Base-by-base conservation (phyloP, 1,140 invertebrate genomes). In the Anadara kagoshimensis region DNA sequence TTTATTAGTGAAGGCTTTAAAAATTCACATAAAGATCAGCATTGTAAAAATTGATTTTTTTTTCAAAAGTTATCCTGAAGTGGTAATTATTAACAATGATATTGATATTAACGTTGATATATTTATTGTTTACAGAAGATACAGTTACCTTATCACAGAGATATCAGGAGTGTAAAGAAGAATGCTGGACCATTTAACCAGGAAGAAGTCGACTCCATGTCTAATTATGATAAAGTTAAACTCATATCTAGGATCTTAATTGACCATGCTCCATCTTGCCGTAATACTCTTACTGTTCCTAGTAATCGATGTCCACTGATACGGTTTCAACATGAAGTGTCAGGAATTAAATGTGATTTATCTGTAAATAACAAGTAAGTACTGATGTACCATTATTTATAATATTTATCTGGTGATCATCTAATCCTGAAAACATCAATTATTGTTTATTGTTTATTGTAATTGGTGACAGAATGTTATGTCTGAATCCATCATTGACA, bases 301-400 rank as follows among this genome's bases (percentile, higher is more conserved):
- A 85, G 82, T 57, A 69, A 68, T 12, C 64, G 86, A 10, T 88
- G 87, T 78, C 87, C 87, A 47, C 69, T 88, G 18, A 71, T 86
- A 3, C 69, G 81, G 1, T 88, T 88, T 69, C 73, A 74, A 18
- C 83, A 87, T 66, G 49, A 73, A 11, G 65, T 71, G 11, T 73
- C 80, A 12, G 79, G 78, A 47, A 79, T 86, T 54, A 87, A 84
- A 70, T 85, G 85, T 81, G 87, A 88, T 51, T 72, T 88, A 8
- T 86, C 84, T 14, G 64, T 87, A 24, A 86, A 87, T 65, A 88
- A 87, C 81, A 86, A 82, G 87, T 85, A 73, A 75, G 69, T 71
- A 22, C 2, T 47, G 45, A 47, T 47, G 8, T 10, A 10, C n/a
- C n/a, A n/a, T n/a, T n/a, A n/a, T n/a, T n/a, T n/a, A n/a, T n/a